phyloP scores from a whole-genome alignment of 2,888 invertebrate genomes.

The Protophormia terraenovae region DNA sequence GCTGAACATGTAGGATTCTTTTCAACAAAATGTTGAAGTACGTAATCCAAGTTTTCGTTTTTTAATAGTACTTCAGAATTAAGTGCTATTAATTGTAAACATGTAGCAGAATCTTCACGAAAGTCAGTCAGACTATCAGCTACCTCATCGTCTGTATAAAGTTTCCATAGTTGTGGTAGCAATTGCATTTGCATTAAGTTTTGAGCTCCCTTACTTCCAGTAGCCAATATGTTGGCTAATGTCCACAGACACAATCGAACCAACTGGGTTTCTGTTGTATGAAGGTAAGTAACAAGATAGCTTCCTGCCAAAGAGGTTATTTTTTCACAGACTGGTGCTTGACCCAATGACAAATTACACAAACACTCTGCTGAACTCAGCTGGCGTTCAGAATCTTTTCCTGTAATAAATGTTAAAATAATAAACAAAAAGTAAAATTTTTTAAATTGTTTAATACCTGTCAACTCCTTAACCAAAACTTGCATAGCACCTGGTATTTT shows the following conservation, averaged over 20 bases:
- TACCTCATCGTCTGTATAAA: slow-evolving; percentile 70
- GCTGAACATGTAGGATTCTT: slow-evolving; percentile 72
- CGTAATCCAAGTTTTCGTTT: slow-evolving; percentile 69
- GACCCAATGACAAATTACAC: slow-evolving; percentile 79
- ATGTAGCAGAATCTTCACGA: slow-evolving; percentile 74
- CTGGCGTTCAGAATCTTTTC: slow-evolving; percentile 74
- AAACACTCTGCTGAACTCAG: slow-evolving; percentile 77
- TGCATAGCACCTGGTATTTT: slow-evolving; percentile 78
- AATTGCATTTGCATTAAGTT: slow-evolving; percentile 77
- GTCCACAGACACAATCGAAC: slow-evolving; percentile 78
- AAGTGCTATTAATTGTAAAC: slow-evolving; percentile 73
- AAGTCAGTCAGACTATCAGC: slow-evolving; percentile 67
- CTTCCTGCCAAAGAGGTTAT: slow-evolving; percentile 76
- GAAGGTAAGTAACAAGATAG: slow-evolving; percentile 78
- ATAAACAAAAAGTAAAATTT: not conserved
- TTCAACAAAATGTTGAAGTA: slow-evolving; percentile 70
- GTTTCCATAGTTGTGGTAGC: slow-evolving; percentile 74
- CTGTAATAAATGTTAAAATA: slow-evolving; percentile 65
- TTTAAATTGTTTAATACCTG: slow-evolving; percentile 70
- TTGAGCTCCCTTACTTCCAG: slow-evolving; percentile 73
- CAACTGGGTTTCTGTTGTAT: slow-evolving; percentile 73
- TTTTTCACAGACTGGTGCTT: slow-evolving; percentile 77
- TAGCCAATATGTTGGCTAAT: slow-evolving; percentile 76
- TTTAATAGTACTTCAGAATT: slow-evolving; percentile 63
- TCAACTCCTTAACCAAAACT: slow-evolving; percentile 78